Evolutionary conservation across 2,797 vertebrate species (phyloP).

Genomic region (Gallinago nigripennis): DNA sequence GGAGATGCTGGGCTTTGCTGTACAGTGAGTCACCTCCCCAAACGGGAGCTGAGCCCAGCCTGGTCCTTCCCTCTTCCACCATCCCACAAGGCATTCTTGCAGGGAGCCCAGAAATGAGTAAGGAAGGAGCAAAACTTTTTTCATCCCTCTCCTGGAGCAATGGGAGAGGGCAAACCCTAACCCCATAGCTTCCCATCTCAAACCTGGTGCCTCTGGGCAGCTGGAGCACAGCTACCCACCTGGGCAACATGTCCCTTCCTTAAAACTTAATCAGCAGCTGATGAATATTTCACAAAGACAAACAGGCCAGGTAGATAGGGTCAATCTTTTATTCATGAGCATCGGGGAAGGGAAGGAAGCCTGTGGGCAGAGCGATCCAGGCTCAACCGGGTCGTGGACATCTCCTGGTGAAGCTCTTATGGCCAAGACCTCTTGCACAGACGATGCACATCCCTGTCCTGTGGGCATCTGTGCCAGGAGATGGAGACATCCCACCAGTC

Average conservation of each 20-base stretch:
- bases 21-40: not conserved
- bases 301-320: constrained; percentile 68
- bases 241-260: constrained; percentile 5
- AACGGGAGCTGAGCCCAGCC: fast-evolving
- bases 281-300: constrained; percentile 73
- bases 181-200: fast-evolving
- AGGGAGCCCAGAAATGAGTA: not conserved
- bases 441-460: not conserved
- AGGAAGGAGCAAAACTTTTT: not conserved
- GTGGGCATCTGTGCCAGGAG: not conserved
- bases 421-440: not conserved
- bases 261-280: constrained; percentile 69
- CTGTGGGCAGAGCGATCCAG: not conserved
- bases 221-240: not conserved
- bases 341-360: not conserved
- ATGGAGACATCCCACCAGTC: not conserved
- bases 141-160: not conserved
- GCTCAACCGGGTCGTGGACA: not conserved
- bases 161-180: not conserved
- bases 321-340: constrained; percentile 62
- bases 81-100: not conserved
- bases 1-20: not conserved
- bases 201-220: not conserved
- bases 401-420: not conserved
- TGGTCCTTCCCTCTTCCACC: not conserved